A percentile compares a stretch with the other conserved stretches of the same genome.
Conservation (phyloP, 1,140 invertebrate species). For the Eriocheir sinensis region DNA sequence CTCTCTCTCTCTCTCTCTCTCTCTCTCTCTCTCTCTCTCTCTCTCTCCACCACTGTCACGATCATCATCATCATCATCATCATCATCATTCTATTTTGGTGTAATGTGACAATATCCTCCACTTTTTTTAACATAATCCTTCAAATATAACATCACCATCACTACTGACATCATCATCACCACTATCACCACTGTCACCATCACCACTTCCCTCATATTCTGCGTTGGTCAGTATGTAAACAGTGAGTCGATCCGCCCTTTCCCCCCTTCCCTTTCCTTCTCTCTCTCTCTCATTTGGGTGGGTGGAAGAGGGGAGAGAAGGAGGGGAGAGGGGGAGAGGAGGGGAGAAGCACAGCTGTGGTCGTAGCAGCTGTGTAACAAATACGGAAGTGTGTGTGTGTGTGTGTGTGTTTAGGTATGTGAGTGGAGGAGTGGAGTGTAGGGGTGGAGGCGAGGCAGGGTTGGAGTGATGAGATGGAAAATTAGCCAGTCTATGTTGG, state of each 20-base stretch:
- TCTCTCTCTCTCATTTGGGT: neutral
- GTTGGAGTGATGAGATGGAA: neutral
- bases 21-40: slow-evolving; percentile 26
- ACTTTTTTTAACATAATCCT: no score
- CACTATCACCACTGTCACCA: neutral
- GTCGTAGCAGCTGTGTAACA: neutral
- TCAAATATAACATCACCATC: no score
- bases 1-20: slow-evolving; percentile 38
- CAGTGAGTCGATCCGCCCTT: neutral
- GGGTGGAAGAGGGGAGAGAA: neutral
- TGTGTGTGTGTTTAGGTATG: slow-evolving; percentile 38
- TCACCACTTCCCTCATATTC: slow-evolving; percentile 10
- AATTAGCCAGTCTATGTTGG: neutral
- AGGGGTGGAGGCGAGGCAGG: neutral
- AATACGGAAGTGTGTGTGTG: slow-evolving; percentile 29
- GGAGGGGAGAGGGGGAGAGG: neutral
- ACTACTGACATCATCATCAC: neutral
- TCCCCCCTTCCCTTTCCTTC: neutral
- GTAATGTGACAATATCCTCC: no score
- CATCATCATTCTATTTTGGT: no score
- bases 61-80: no score
- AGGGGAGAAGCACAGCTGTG: neutral
- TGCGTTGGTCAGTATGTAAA: neutral
- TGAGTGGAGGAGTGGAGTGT: neutral
- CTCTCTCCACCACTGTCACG: no score